Evolutionary conservation across 1,140 invertebrate species (phyloP).

Genomic region (Globodera ellingtonae): DNA sequence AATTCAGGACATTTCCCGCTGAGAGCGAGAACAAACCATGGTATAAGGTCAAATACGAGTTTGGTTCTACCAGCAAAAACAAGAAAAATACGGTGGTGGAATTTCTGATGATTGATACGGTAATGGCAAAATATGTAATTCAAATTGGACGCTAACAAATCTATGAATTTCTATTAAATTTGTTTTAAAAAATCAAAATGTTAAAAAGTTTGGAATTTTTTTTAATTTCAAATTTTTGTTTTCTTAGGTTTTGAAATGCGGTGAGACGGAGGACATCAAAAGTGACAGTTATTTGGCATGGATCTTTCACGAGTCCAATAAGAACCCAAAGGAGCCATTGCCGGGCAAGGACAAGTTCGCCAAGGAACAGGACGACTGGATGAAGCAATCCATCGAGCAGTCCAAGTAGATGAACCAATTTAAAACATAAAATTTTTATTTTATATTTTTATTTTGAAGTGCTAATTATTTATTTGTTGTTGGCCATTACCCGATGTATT

Average conservation of each 20-base stretch:
- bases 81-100: neutral
- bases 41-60: slow-evolving; percentile 24
- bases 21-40: slow-evolving; percentile 4
- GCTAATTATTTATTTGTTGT: slow-evolving; percentile 68
- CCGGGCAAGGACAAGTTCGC: slow-evolving; percentile 14
- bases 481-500: slow-evolving; percentile 69
- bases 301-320: neutral
- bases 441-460: slow-evolving; percentile 52
- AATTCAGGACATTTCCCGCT: slow-evolving; percentile 63
- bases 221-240: neutral
- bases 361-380: neutral
- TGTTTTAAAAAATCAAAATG: too few relatives aligned
- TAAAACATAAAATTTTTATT: slow-evolving; percentile 1
- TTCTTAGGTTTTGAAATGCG: neutral
- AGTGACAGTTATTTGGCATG: slow-evolving; percentile 6
- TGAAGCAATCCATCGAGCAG: slow-evolving; percentile 23
- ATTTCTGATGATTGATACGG: slow-evolving; percentile 36
- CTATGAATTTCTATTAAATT: too few relatives aligned
- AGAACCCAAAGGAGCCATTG: neutral
- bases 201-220: too few relatives aligned
- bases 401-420: slow-evolving; percentile 49
- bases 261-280: slow-evolving; percentile 4
- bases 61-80: slow-evolving; percentile 1
- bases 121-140: neutral
- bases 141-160: too few relatives aligned